Base-by-base conservation (phyloP, 2,888 invertebrate genomes). In the Hypselothyrea guttata region DNA sequence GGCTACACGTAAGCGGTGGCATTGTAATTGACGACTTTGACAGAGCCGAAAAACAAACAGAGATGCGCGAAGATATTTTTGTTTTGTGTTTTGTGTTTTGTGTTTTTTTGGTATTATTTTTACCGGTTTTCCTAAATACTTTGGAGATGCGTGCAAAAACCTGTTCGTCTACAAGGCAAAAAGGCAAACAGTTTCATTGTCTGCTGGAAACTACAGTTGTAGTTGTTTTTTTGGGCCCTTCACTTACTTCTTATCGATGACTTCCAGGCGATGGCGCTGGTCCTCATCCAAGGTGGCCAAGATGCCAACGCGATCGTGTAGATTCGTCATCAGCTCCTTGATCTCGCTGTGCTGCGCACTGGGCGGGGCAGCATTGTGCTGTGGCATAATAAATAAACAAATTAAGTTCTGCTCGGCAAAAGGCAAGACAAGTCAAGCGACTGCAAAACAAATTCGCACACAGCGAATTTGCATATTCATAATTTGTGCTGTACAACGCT, bases 201-300 rank as follows among this genome's bases (percentile, higher is more conserved):
- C 22, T 22, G 22, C 22, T 22, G 22, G 5, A 5, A 22, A 22
- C 5, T 22, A 4, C 27, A 27, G 27, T 46, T 9, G 11, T 38
- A 11, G 40, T 34, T n/a, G n/a, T n/a, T n/a, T n/a, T 22, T 22
- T 22, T 22, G 22, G 22, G 22, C 22, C 7, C 4, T 4, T n/a
- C 51, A 87, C 89, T 88, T 63, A 90, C 90, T 89, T 89, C 53
- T 90, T 87, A 55, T 89, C 89, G 60, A 90, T 84, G 33, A 67
- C 77, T 59, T 89, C 89, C 59, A 90, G 73, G 12, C 88, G 88
- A 47, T 77, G 68, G 15, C 89, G 85, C 54, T 90, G 87, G 63
- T 89, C 88, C 62, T 90, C 88, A 52, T 89, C 88, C 65, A 90
- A 74, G 45, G 88, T 84, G 55, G 87, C 86, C 63, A 90, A 70